A percentile compares a stretch with the other conserved stretches of the same genome.
These are phyloP conservation scores for Halichoeres trimaculatus DNA, from an alignment of 2,113 vertebrate species.

Conservation along the genomic window DNA sequence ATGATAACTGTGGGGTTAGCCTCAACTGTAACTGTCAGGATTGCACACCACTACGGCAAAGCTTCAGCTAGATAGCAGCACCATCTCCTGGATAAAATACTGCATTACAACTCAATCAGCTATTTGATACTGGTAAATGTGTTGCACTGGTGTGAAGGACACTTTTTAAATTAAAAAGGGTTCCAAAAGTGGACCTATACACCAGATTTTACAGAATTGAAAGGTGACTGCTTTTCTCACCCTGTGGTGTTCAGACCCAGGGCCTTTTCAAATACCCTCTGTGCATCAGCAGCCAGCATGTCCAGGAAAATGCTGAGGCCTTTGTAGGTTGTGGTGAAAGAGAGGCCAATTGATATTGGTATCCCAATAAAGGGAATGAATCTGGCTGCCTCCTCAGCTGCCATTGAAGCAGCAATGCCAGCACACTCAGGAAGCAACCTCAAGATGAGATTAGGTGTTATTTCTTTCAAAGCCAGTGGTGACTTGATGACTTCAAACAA, in stretches of 20 bases:
- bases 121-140: too few relatives aligned
- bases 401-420: fast-evolving
- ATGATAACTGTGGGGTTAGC: too few relatives aligned
- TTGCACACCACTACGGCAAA: too few relatives aligned
- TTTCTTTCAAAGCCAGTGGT: neutral
- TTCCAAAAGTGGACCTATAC: too few relatives aligned
- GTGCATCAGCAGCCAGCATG: constrained; percentile 23
- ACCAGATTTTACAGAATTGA: too few relatives aligned
- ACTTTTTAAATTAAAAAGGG: too few relatives aligned
- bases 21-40: too few relatives aligned
- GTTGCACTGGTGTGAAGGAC: too few relatives aligned
- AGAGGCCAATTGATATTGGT: neutral
- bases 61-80: too few relatives aligned
- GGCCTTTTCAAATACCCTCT: neutral
- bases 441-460: fast-evolving
- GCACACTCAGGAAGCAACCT: fast-evolving
- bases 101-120: too few relatives aligned
- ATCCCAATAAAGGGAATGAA: constrained; percentile 9
- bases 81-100: too few relatives aligned
- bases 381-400: neutral
- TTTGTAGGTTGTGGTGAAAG: neutral
- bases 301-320: constrained; percentile 2
- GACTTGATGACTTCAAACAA: neutral
- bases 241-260: constrained; percentile 10
- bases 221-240: too few relatives aligned